Evolutionary conservation across 35 echinoderm and acorn worm species (phyloP).

Genomic region (Diadema setosum): DNA sequence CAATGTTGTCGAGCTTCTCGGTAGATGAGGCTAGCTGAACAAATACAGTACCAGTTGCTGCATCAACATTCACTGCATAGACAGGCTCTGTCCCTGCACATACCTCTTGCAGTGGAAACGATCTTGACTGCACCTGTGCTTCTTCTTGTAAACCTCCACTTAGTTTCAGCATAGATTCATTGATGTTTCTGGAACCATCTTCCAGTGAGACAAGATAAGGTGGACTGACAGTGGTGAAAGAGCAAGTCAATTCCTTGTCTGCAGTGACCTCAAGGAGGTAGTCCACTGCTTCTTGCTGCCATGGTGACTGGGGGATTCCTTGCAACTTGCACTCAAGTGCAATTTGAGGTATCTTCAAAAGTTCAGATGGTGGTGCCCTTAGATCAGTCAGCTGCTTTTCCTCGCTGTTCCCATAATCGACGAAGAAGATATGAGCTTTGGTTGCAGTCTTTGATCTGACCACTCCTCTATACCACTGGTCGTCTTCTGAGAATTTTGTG

Average conservation of each 20-base stretch:
- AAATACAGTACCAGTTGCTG: neutral
- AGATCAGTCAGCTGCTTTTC: neutral
- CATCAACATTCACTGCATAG: neutral
- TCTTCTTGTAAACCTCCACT: neutral
- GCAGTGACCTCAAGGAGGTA: conserved; percentile 3
- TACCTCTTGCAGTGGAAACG: neutral
- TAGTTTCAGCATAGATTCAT: neutral
- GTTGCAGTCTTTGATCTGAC: conserved; percentile 4
- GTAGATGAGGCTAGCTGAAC: neutral
- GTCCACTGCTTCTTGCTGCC: neutral
- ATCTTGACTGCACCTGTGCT: neutral
- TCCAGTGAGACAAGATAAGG: neutral
- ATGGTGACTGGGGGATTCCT: neutral
- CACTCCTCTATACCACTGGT: conserved; percentile 56
- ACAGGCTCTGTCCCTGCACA: neutral
- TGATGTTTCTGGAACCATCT: neutral
- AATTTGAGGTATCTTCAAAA: neutral
- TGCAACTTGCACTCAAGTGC: neutral
- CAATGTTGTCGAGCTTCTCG: conserved; percentile 8
- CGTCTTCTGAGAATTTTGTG: conserved; percentile 50
- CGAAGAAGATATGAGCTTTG: conserved; percentile 27
- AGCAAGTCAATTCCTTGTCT: conserved; percentile 5
- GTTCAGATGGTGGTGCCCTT: neutral
- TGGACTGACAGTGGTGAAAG: neutral
- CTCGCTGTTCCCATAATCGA: conserved; percentile 80